Base-by-base conservation (phyloP, 2,888 invertebrate species). In the Chromoteleia sp. region DNA sequence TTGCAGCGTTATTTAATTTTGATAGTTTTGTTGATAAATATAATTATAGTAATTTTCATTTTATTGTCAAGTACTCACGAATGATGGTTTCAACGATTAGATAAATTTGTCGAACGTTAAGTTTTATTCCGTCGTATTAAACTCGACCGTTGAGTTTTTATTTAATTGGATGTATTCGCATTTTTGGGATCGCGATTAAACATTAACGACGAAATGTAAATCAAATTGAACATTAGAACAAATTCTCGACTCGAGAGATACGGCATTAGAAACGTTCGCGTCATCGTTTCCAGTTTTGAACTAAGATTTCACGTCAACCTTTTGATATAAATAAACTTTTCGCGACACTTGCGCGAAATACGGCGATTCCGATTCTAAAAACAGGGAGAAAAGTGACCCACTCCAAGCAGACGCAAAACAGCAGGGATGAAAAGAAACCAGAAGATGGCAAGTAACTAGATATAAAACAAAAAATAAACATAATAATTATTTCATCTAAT, bases 21-120 rank as follows among this genome's bases (percentile, higher is more conserved):
- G 75, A 67, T 67, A 56, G 67, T 75, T 75, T 67, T 67, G 67
- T 67, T 75, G 58, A 58, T 67, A 75, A 75, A 59, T 59, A 33
- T 59, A 67, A 75, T 75, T 75, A 52, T 52, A 67, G 67, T 52
- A 50, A 67, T 75, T 75, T 36, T 17, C 7, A 7, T 36, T 74
- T 65, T 36, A 17, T 41, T 56, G 56, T 21, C 36, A 30, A 14
- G 25, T 2, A 15, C 25, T 15, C 15, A 2, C n/a, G 1, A 4
- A 36, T 30, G 21, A 56, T 36, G 48, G 58, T 58, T 36, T 25
- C 12, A 10, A 15, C 17, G 41, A 61, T 73, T 52, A 61, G 52
- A 61, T 61, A 41, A 63, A 73, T 41, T 21, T 12, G 10, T 5
- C 8, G n/a, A 3, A 41, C 8, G 43, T 50, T 17, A 14, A 30